These are phyloP conservation scores for Heliconius ismenius DNA, from an alignment of 2,888 invertebrate species.

Conservation along the genomic window DNA sequence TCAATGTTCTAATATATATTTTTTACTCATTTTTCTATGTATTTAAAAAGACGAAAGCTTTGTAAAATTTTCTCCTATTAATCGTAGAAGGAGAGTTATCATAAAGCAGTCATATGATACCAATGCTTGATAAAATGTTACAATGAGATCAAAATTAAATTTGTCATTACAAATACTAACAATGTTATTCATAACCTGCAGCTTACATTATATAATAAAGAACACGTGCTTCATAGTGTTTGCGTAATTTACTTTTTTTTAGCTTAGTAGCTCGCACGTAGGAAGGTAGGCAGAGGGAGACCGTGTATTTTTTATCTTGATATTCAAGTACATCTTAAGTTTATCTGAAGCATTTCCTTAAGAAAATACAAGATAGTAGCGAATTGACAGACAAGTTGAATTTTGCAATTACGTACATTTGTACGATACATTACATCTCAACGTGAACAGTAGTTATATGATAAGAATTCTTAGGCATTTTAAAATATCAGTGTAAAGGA, in stretches of 20 bases:
- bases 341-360: conserved; percentile 15
- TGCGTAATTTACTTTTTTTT: too few relatives aligned
- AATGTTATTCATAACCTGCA: not conserved
- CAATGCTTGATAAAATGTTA: not conserved
- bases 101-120: not conserved
- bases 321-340: not conserved
- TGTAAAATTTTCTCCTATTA: too few relatives aligned
- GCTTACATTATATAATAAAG: not conserved
- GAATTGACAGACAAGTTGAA: conserved; percentile 1
- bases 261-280: too few relatives aligned
- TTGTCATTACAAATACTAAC: not conserved
- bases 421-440: not conserved
- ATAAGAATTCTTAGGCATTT: not conserved
- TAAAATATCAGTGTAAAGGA: too few relatives aligned
- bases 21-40: too few relatives aligned
- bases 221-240: not conserved
- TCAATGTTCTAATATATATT: too few relatives aligned
- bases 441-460: not conserved
- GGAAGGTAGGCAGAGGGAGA: too few relatives aligned
- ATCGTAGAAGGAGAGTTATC: not conserved
- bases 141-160: not conserved
- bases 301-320: conserved; percentile 9
- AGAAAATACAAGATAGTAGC: not conserved
- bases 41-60: too few relatives aligned
- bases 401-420: not conserved